Base-by-base conservation (phyloP, 2,113 vertebrate species). In the Paedocypris sp. region DNA sequence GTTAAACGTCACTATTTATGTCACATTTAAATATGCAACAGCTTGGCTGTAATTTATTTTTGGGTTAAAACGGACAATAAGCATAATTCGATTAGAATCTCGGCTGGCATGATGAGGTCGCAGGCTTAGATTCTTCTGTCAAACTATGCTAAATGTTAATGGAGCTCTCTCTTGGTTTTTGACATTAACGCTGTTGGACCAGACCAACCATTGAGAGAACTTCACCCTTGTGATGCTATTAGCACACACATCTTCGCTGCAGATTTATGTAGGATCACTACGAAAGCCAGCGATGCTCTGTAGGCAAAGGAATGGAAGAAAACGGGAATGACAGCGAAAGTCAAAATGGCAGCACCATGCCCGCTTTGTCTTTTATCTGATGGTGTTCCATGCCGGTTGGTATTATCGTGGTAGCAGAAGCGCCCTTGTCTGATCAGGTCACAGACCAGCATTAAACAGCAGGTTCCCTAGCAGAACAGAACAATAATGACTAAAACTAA, bases 111-210 rank as follows among this genome's bases (percentile, higher is more conserved):
- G 57, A 66, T 66, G 35, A 33, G 68, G 45, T 53, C 58, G 51
- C 32, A 36, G 23, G 38, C 57, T 48, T 39, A 42, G 60, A 39
- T 45, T 54, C 13, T 53, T 22, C 52, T 48, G 43, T 54, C 51
- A 62, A 39, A 57, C 20, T n/a, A 4, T 26, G 45, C 62, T 70
- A 62, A 62, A 66, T 28, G 50, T 31, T 46, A 46, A 69, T 64
- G 49, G 38, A 28, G 25, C 61, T 35, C 48, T 64, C 54, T 45
- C 54, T 42, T 2, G 25, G 29, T 41, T 38, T 12, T 5, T 20
- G 25, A 60, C 41, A 69, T 69, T 64, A 60, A 23, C 54, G 3
- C 45, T 8, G 12, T 38, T 19, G 33, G 56, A 45, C 51, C 33
- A 23, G 50, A 47, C 45, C 53, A 45, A 61, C 52, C 29, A 13